These are phyloP conservation scores for Dynastes hyllus DNA, from an alignment of 2,888 invertebrate genomes.

Conservation along the genomic window DNA sequence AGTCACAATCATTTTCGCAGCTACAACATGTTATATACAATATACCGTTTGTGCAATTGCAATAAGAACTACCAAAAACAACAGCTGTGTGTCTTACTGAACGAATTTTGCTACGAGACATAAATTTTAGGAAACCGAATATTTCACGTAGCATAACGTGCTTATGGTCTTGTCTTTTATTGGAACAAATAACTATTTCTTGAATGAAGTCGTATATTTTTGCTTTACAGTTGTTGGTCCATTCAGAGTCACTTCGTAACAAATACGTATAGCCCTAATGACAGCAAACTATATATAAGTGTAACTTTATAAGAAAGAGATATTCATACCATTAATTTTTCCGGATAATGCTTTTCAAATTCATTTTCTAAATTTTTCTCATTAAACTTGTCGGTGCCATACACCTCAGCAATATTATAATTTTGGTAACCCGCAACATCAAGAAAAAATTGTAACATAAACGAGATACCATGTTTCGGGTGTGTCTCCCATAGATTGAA, in stretches of 20 bases:
- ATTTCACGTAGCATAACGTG: constrained; percentile 1
- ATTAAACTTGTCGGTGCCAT: constrained; percentile 7
- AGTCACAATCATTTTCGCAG: background rate
- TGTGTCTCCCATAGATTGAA: constrained; percentile 16
- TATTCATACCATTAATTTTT: constrained; percentile 5
- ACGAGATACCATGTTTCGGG: background rate
- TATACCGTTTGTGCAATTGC: background rate
- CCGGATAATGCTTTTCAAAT: background rate
- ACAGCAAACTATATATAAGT: background rate
- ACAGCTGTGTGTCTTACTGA: constrained; percentile 26
- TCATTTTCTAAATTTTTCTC: background rate
- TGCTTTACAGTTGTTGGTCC: constrained; percentile 19
- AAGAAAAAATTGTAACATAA: constrained; percentile 35
- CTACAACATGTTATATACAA: background rate
- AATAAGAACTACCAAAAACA: constrained; percentile 16
- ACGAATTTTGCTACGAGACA: constrained; percentile 13
- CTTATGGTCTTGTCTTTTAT: background rate
- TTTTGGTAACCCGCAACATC: constrained; percentile 37
- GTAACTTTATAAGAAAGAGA: background rate
- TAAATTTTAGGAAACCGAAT: constrained; percentile 8
- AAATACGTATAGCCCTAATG: constrained; percentile 31
- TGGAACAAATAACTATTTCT: background rate
- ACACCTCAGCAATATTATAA: constrained; percentile 23
- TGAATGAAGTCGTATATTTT: constrained; percentile 25
- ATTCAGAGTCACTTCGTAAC: constrained; percentile 24